Base-by-base conservation (phyloP, 2,113 vertebrate genomes). In the Platichthys flesus region DNA sequence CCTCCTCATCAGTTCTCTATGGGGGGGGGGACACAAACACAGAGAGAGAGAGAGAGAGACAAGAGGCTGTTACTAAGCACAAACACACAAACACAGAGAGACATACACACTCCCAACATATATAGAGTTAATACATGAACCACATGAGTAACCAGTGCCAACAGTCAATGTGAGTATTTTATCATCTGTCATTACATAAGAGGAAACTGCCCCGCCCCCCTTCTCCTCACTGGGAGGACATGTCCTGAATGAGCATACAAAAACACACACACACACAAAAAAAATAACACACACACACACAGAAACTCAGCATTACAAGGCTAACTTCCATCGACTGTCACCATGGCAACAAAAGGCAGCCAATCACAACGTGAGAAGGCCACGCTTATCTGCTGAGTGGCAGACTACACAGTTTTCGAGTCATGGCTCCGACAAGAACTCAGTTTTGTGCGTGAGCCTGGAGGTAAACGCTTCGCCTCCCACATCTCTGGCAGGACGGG, bases 1-100 rank as follows among this genome's bases (percentile, higher is more conserved):
- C 98, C 79, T 99, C 98, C 91, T 99, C 98, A 92, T 99, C 98
- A 71, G 96, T 96, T 92, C 98, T 96, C 98, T 99, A 78, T 9
- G 92, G 81, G 86, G 45, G 24, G 24, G 31, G 4, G 31, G 13
- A 47, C 13, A 63, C 4, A 62, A 9, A 61, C 21, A 58, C 4
- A 31, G 31, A 31, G 31, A 31, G 31, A 31, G 31, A 31, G 21
- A 31, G 52, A 62, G 5, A 51, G 16, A 51, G 16, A 51, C 2
- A 21, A 7, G 20, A n/a, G 18, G 7, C 47, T 49, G 20, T 52
- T 52, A 52, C 20, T 52, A 3, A 15, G 45, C 45, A 47, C 12
- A 16, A 26, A 18, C 15, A 16, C 35, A 37, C 35, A 37, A 7
- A 37, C 35, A 37, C 35, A 37, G 8, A 37, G 4, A 37, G 3